These are phyloP conservation scores for Heterodera carotae DNA, from an alignment of 1,140 invertebrate genomes.

Conservation along the genomic window DNA sequence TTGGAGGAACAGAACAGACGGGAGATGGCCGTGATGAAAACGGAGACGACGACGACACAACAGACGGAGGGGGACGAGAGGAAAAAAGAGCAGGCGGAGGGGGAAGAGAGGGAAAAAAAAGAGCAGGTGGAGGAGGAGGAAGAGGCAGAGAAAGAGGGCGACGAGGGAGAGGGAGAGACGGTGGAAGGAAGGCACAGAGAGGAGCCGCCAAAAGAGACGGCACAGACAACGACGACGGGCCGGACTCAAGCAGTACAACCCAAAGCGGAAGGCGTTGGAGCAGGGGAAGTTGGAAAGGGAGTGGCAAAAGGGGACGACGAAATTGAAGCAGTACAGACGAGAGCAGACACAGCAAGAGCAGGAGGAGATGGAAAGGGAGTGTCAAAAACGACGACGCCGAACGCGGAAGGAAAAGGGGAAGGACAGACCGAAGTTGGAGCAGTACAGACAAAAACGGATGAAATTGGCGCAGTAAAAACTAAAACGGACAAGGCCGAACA, in stretches of 20 bases:
- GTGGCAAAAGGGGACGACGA: neutral
- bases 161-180: neutral
- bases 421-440: neutral
- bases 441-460: neutral
- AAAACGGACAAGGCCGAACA: neutral
- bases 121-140: neutral
- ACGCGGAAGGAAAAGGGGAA: neutral
- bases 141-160: neutral
- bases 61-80: too few relatives aligned
- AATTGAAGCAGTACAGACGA: slow-evolving; percentile 1
- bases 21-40: too few relatives aligned
- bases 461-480: neutral
- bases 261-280: neutral
- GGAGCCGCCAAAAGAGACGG: neutral
- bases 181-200: neutral
- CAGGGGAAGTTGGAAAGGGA: slow-evolving; percentile 1
- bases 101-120: neutral
- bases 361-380: too few relatives aligned
- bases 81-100: too few relatives aligned
- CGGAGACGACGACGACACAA: too few relatives aligned
- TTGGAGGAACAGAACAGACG: slow-evolving; percentile 53
- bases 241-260: neutral
- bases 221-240: neutral
- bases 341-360: neutral
- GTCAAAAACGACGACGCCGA: too few relatives aligned